A percentile compares a stretch with the other conserved stretches of the same genome.
phyloP scores from a whole-genome alignment of 2,888 invertebrate species.

The Sphaeridia pumilis region DNA sequence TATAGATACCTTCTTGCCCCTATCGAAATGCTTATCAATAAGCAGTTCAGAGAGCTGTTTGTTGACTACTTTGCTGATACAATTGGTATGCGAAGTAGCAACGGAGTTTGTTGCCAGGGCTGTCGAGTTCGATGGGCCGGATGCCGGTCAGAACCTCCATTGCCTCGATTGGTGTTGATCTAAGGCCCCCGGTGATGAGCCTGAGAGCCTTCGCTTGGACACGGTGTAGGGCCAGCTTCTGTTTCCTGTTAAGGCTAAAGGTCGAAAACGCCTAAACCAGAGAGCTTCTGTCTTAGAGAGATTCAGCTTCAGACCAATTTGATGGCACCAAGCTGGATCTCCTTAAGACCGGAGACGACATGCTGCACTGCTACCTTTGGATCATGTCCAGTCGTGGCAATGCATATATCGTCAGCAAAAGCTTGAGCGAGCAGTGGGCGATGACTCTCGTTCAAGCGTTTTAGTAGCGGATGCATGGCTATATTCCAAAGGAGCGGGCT shows the following conservation, averaged over 20 bases:
- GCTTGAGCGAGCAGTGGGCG: not conserved
- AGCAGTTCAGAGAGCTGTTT: not conserved
- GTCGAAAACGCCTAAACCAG: not conserved
- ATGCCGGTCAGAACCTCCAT: not conserved
- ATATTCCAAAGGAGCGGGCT: not conserved
- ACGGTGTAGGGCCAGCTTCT: not conserved
- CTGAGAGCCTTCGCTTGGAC: not conserved
- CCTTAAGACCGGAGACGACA: not conserved
- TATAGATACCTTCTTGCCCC: not conserved
- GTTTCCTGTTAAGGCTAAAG: no score
- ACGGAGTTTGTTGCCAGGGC: not conserved
- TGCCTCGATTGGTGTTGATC: not conserved
- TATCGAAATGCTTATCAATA: not conserved
- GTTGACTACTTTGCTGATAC: not conserved
- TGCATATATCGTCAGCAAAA: not conserved
- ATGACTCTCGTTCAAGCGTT: not conserved
- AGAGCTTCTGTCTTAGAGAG: not conserved
- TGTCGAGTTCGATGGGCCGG: not conserved
- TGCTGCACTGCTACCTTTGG: not conserved
- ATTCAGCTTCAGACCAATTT: not conserved
- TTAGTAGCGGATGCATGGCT: not conserved
- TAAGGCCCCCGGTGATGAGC: not conserved
- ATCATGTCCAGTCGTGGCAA: not conserved
- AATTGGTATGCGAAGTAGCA: not conserved
- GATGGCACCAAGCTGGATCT: not conserved